Base-by-base conservation (phyloP, 2,888 invertebrate genomes). In the Saturnia japonica region DNA sequence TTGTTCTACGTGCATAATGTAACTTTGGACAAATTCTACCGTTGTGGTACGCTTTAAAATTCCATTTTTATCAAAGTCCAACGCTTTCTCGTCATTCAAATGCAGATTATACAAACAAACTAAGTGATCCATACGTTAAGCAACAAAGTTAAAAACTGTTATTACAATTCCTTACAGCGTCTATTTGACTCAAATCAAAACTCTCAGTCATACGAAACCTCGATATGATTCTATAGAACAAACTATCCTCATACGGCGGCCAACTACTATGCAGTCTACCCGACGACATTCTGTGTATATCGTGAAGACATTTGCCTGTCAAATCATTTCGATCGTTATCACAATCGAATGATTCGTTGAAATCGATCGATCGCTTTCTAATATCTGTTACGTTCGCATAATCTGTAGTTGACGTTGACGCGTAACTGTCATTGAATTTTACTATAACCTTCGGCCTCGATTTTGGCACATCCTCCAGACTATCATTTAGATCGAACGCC, bases 131-230 rank as follows among this genome's bases (percentile, higher is more conserved):
- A 57, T 7, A 42, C 9, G 19, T 22, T 68, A n/a, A 7, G 51
- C 0, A n/a, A 19, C 25, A 12, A 22, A 28, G 1, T 60, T 14
- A 60, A 60, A 60, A 60, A 14, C 57, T 60, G 42, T 54, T 68
- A 71, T 68, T 71, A 43, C 81, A 78, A 22, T 85, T 77, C 25
- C 76, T 78, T 0, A 78, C 74, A 9, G 77, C 71, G 2, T 88
- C 89, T 7, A 91, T 74, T 72, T 90, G 88, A 66, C 85, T 91
- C 0, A 88, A 84, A 81, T 94, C 93, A 66, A 94, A 93, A 73
- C 94, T 94, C 22, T 93, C 91, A 0, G 93, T 90, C 88, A 92
- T 89, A 68, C 91, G 85, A 74, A 93, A 94, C 71, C 91, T 88
- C 0, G 93, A 90, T 19, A 93, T 84, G 1, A 94, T 87, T 45